Conservation (phyloP, 1,140 invertebrate species). For the Pogonognathellus flavescens region DNA sequence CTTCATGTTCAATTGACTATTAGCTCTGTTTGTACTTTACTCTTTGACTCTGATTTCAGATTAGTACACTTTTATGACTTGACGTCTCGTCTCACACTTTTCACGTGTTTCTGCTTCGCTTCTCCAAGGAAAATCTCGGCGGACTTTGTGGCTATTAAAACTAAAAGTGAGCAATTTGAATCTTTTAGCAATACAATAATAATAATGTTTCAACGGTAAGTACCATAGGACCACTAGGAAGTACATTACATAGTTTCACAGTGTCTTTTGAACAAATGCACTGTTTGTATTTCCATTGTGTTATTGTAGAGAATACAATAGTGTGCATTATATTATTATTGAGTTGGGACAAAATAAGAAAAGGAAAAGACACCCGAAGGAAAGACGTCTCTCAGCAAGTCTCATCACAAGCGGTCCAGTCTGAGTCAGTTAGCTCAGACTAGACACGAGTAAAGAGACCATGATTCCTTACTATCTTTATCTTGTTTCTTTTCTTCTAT, state of each 20-base stretch:
- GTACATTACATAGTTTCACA: too few relatives aligned
- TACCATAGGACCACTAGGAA: background rate
- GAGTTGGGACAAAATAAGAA: conserved; percentile 3
- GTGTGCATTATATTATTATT: background rate
- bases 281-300: too few relatives aligned
- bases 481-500: background rate
- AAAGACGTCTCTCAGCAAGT: conserved; percentile 31
- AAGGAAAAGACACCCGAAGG: conserved; percentile 27
- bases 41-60: conserved; percentile 38
- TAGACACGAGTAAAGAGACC: conserved; percentile 7
- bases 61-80: conserved; percentile 39
- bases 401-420: conserved; percentile 20
- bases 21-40: conserved; percentile 7
- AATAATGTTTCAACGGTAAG: background rate
- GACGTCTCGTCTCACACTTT: background rate
- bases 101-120: background rate
- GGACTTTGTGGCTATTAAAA: background rate
- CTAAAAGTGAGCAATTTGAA: conserved; percentile 2
- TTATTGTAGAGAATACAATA: background rate
- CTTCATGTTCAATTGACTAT: conserved; percentile 45
- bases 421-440: conserved; percentile 2
- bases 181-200: background rate
- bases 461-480: background rate
- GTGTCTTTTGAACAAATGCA: too few relatives aligned
- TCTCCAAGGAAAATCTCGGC: background rate